A percentile compares a stretch with the other conserved stretches of the same genome.
Conservation (phyloP, 2,888 invertebrate genomes). For the Drosophila austrosaltans region DNA sequence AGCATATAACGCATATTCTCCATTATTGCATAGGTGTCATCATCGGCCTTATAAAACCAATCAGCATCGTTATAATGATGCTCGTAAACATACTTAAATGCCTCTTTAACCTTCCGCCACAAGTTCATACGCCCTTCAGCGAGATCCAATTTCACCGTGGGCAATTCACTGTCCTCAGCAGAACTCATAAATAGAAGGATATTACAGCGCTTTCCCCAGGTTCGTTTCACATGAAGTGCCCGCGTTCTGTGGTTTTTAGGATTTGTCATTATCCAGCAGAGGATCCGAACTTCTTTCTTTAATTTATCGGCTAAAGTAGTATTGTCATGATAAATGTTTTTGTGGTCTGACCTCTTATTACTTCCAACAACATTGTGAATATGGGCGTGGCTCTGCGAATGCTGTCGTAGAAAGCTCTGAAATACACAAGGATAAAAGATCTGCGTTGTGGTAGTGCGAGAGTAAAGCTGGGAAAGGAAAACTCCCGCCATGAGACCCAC, state of each 20-base stretch:
- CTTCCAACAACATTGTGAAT: too few relatives aligned
- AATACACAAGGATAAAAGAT: background rate
- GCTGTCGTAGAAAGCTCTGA: background rate
- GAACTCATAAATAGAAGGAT: slow-evolving; percentile 93
- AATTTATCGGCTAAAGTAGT: slow-evolving; percentile 84
- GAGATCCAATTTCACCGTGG: slow-evolving; percentile 91
- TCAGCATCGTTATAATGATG: slow-evolving; percentile 93
- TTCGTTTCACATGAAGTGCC: slow-evolving; percentile 95
- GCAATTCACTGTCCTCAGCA: slow-evolving; percentile 87
- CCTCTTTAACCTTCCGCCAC: slow-evolving; percentile 98
- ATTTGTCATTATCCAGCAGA: slow-evolving; percentile 98
- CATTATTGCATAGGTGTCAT: slow-evolving; percentile 96
- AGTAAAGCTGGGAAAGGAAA: background rate
- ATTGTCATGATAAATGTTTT: slow-evolving; percentile 84
- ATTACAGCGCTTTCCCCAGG: slow-evolving; percentile 96
- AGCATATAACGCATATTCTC: slow-evolving; percentile 97
- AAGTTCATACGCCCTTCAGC: slow-evolving; percentile 93
- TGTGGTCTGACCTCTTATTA: background rate
- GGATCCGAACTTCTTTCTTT: slow-evolving; percentile 89
- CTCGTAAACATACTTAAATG: slow-evolving; percentile 93
- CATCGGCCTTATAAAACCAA: slow-evolving; percentile 99
- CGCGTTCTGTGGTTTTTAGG: slow-evolving; percentile 93
- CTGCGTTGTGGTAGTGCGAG: background rate
- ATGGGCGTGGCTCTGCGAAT: too few relatives aligned
- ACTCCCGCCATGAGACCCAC: slow-evolving; percentile 48